Conservation (phyloP, 2,113 vertebrate genomes). For the rat (Rattus norvegicus) region GRCr8 NC_086039.1:133319001-133319500, state of each 20-base stretch:
- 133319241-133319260: constrained; percentile 68
- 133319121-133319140: constrained; percentile 52
- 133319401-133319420: constrained; percentile 11
- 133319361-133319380: constrained; percentile 51
- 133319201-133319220: constrained; percentile 69
- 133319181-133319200: constrained; percentile 71
- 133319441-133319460: background rate
- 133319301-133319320: constrained; percentile 66
- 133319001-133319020: background rate
- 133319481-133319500: constrained; percentile 18
- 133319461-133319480: background rate
- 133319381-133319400: constrained; percentile 9
- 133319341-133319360: constrained; percentile 52
- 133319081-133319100: background rate
- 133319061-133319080: background rate
- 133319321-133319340: constrained; percentile 45
- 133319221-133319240: constrained; percentile 53
- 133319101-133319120: constrained; percentile 37
- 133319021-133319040: constrained; percentile 38
- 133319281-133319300: constrained; percentile 56
- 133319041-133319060: constrained; percentile 47
- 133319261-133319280: constrained; percentile 59
- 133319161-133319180: constrained; percentile 57
- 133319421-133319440: background rate
- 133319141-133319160: constrained; percentile 57